Evolutionary conservation across 1,140 invertebrate genomes (phyloP), one percentile per base, ranked within the genome.

Genomic region (Drosophila kikkawai): DNA sequence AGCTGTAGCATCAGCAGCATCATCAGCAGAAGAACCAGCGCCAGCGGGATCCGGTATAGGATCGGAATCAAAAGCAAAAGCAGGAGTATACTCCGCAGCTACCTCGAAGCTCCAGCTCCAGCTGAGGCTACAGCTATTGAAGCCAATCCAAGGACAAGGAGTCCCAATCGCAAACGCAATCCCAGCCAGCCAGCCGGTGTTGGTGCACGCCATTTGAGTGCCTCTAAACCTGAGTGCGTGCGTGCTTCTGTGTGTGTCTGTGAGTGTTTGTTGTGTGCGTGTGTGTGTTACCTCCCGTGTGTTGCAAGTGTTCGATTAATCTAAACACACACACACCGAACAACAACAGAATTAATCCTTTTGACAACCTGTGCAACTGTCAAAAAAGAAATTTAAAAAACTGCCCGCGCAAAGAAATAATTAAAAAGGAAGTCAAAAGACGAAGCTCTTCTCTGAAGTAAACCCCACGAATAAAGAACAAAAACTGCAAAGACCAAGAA

Each of bases 311-410:
- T 73, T 50, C 34, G 37, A 70, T 32, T 19, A 60, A 41, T 19
- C 34, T 26, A 69, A 17, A 32, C 48, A 51, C 47, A 39, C 36
- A 45, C n/a, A 37, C 45, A 29, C 3, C 29, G 32, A 37, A 32
- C 42, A 74, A 42, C 37, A 39, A 66, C 47, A 11, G 19, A 67
- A 36, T 44, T 34, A 50, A 60, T 39, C 37, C 13, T 39, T 32
- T 48, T 47, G 48, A 57, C 70, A 34, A 79, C 50, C 37, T 61
- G 67, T 77, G 76, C 76, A 68, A 65, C 51, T 80, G 73, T 77
- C 71, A 82, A 68, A 82, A 55, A 48, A 26, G 39, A 32, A 36
- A 6, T 45, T 22, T 26, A 56, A 57, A 36, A n/a, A 42, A 42
- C 34, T 39, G 51, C 19, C 34, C 17, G 17, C 17, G 34, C 53